phyloP scores from a whole-genome alignment of 2,888 invertebrate genomes.

The Acrobasis suavella region DNA sequence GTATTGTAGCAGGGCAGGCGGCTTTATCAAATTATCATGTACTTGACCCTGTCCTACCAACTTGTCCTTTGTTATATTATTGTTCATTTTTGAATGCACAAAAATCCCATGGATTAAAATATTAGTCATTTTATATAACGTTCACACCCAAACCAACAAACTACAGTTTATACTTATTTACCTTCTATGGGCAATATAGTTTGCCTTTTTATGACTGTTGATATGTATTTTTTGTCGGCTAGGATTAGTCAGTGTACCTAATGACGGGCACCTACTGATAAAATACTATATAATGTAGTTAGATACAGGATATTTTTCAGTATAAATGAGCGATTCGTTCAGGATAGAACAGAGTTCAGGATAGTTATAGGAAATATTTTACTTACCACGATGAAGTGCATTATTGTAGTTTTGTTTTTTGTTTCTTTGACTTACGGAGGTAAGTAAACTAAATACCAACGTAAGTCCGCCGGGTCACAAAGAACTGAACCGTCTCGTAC shows the following conservation, averaged over 20 bases:
- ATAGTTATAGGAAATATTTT: neutral
- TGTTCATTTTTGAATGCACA: neutral
- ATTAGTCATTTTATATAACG: constrained; percentile 8
- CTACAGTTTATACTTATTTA: too few relatives aligned
- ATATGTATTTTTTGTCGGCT: neutral
- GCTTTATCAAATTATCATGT: constrained; percentile 6
- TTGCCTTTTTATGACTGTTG: neutral
- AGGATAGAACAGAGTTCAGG: neutral
- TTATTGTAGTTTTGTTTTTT: constrained; percentile 1
- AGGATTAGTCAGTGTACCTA: constrained; percentile 8
- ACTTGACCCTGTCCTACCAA: constrained; percentile 10
- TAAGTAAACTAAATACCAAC: neutral
- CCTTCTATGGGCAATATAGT: neutral
- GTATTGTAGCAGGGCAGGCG: neutral
- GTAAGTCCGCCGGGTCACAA: too few relatives aligned
- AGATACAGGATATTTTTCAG: neutral
- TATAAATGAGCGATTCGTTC: neutral
- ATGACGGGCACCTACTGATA: neutral
- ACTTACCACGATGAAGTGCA: neutral
- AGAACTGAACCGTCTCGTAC: too few relatives aligned
- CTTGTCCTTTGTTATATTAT: constrained; percentile 1
- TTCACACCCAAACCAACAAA: constrained; percentile 8
- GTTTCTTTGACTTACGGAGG: constrained; percentile 7
- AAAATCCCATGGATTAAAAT: constrained; percentile 1
- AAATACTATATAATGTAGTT: neutral